A percentile compares a stretch with the other conserved stretches of the same genome.
Evolutionary conservation across 2,888 invertebrate species (phyloP).

Genomic region (Acanthosepion esculentum): DNA sequence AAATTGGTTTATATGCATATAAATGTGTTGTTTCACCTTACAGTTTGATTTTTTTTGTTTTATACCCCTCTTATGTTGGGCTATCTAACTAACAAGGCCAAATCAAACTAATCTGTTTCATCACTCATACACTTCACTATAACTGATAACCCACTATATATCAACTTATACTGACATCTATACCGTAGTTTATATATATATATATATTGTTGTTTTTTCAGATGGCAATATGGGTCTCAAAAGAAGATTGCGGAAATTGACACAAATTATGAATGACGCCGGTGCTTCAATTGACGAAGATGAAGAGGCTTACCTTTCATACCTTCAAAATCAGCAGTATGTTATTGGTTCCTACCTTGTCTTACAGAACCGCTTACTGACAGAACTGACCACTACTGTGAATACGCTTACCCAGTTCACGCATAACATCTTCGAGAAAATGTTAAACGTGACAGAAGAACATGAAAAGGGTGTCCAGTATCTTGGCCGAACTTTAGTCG

Average conservation of each 20-base stretch:
- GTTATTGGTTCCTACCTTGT: neutral
- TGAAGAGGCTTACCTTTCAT: neutral
- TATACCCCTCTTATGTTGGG: too few species aligned
- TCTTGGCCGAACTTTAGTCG: neutral
- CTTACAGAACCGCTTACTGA: neutral
- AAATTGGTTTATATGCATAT: too few species aligned
- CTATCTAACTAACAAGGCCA: too few species aligned
- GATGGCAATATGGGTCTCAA: constrained; percentile 37
- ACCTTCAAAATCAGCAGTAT: constrained; percentile 11
- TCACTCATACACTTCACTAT: too few species aligned
- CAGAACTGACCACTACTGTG: neutral
- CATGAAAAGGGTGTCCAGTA: constrained; percentile 34
- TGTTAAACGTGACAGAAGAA: neutral
- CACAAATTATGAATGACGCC: neutral
- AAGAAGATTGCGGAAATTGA: neutral
- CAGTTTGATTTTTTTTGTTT: too few species aligned
- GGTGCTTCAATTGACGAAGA: neutral
- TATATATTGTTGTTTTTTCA: neutral
- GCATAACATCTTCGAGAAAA: neutral
- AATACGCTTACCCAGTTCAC: neutral
- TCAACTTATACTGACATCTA: too few species aligned
- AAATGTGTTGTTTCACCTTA: too few species aligned
- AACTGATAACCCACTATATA: too few species aligned
- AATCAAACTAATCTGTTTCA: too few species aligned
- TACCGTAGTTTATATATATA: neutral